Percentiles rank a stretch among this genome's conserved stretches.
These are phyloP conservation scores for Lepilemur ruficaudatus DNA, from an alignment of 2,797 vertebrate species.

Conservation along the genomic window DNA sequence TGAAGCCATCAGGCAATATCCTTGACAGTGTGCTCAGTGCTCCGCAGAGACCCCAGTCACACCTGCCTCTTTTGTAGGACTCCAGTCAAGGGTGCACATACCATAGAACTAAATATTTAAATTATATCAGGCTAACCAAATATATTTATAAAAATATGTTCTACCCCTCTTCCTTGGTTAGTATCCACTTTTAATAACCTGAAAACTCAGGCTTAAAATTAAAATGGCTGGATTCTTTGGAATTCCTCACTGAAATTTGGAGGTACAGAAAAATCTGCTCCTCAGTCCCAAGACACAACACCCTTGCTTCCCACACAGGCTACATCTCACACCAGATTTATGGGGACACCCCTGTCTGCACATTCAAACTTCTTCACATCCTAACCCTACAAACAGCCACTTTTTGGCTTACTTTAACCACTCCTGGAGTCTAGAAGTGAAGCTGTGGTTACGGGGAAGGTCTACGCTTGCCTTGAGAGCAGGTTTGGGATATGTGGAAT, in stretches of 20 bases:
- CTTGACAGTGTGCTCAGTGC: not conserved
- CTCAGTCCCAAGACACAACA: not conserved
- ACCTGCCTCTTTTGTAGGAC: not conserved
- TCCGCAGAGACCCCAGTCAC: not conserved
- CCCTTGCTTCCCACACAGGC: not conserved
- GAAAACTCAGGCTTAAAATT: not conserved
- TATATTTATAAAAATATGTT: not conserved
- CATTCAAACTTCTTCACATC: not conserved
- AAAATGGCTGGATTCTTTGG: not conserved
- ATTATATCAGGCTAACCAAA: not conserved
- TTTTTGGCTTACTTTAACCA: not conserved
- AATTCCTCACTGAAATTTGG: not conserved
- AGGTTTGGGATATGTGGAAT: fast-evolving
- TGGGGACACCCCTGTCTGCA: no score
- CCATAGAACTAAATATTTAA: not conserved
- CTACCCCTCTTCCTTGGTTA: not conserved
- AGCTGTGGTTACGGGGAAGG: not conserved
- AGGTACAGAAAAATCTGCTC: not conserved
- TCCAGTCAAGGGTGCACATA: not conserved
- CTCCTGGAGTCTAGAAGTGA: not conserved
- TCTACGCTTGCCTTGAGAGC: not conserved
- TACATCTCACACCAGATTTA: not conserved
- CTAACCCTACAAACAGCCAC: not conserved
- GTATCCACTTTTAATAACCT: not conserved
- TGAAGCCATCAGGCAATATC: not conserved